Percentiles rank a stretch among this genome's conserved stretches.
Evolutionary conservation across 2,797 vertebrate genomes (phyloP).

Genomic region (Morelia viridis): DNA sequence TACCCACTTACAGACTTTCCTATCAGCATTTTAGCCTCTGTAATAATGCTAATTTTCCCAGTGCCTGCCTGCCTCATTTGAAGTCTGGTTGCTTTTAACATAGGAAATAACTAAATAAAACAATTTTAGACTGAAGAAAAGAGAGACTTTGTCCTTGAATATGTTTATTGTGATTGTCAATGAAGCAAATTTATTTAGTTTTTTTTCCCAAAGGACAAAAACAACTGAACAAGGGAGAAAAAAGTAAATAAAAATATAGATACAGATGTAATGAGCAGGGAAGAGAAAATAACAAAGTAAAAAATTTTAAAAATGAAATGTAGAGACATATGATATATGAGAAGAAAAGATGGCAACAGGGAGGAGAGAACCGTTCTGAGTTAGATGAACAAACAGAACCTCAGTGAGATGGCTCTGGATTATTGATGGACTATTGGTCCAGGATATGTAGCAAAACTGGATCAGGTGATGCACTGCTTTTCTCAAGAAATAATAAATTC

Average conservation of each 20-base stretch:
- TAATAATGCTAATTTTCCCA: fast-evolving
- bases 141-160: neutral
- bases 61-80: conserved; percentile 5
- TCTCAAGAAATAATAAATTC: conserved; percentile 32
- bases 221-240: conserved; percentile 23
- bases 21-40: conserved; percentile 18
- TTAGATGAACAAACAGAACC: neutral
- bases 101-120: conserved; percentile 43
- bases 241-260: conserved; percentile 42
- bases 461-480: neutral
- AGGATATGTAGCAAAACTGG: conserved; percentile 15
- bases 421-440: conserved; percentile 56
- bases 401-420: conserved; percentile 35
- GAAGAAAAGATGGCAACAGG: conserved; percentile 15
- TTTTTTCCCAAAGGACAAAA: neutral
- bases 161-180: conserved; percentile 37
- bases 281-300: conserved; percentile 34
- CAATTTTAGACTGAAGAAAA: conserved; percentile 32
- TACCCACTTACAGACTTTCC: conserved; percentile 20
- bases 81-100: conserved; percentile 23
- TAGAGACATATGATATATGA: conserved; percentile 14
- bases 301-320: neutral
- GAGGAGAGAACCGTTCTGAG: conserved; percentile 4
- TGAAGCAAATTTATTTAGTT: conserved; percentile 18
- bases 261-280: conserved; percentile 8